phyloP scores from a whole-genome alignment of 2,888 invertebrate species.

The Xylophagus ater region DNA sequence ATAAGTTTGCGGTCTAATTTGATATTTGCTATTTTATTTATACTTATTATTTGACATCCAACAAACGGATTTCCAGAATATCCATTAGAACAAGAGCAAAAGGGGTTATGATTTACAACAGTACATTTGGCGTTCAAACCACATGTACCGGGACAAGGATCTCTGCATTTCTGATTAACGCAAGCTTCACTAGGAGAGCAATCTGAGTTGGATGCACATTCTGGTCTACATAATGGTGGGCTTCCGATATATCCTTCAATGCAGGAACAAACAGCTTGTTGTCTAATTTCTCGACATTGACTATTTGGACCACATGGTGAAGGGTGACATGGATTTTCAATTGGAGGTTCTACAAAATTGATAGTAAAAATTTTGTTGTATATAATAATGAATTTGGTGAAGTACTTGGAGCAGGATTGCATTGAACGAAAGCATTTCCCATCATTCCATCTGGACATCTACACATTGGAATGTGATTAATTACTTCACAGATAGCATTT shows the following conservation, averaged over 20 bases:
- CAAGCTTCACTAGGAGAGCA: conserved; percentile 56
- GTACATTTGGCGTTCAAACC: conserved; percentile 63
- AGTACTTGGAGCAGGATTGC: conserved; percentile 40
- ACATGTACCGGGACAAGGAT: conserved; percentile 67
- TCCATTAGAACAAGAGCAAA: conserved; percentile 53
- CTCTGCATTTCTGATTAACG: conserved; percentile 56
- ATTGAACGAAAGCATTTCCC: conserved; percentile 56
- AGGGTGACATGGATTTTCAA: conserved; percentile 46
- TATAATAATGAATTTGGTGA: conserved; percentile 2
- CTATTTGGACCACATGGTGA: conserved; percentile 64
- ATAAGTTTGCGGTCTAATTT: background rate
- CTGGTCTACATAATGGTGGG: conserved; percentile 60
- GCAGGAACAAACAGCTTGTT: conserved; percentile 57
- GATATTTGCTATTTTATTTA: conserved; percentile 13
- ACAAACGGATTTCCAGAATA: conserved; percentile 39
- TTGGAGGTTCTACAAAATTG: conserved; percentile 24
- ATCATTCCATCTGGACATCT: conserved; percentile 56
- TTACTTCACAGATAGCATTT: conserved; percentile 58
- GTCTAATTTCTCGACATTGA: conserved; percentile 52
- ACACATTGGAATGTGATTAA: conserved; percentile 61
- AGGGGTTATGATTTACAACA: conserved; percentile 63
- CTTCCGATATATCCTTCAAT: conserved; percentile 55
- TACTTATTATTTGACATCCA: conserved; percentile 45
- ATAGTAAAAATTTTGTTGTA: conserved; percentile 17
- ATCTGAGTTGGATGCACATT: conserved; percentile 58